These are phyloP conservation scores for Euphydryas editha DNA, from an alignment of 2,888 invertebrate genomes.

Conservation along the genomic window DNA sequence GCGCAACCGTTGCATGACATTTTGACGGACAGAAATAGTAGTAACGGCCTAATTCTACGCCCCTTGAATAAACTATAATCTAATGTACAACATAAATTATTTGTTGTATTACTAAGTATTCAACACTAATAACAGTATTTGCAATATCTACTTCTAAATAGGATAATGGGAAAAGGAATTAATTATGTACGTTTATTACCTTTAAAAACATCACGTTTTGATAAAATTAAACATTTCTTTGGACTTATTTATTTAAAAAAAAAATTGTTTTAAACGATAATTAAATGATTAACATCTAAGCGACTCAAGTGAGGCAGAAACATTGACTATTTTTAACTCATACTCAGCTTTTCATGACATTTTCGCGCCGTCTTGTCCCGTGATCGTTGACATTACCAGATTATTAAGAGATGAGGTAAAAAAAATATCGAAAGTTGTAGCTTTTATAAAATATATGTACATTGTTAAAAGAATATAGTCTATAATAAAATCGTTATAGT, in stretches of 20 bases:
- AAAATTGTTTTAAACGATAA: too few species aligned
- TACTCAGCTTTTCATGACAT: conserved; percentile 15
- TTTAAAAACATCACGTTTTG: too few species aligned
- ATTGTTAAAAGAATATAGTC: neutral
- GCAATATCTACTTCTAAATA: too few species aligned
- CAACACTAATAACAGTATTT: too few species aligned
- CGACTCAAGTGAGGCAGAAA: conserved; percentile 33
- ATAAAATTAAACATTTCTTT: too few species aligned
- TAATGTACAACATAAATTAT: conserved; percentile 18
- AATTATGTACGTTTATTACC: too few species aligned
- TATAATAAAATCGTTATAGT: too few species aligned
- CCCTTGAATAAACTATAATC: conserved; percentile 36
- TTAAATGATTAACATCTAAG: conserved; percentile 16
- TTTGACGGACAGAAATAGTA: conserved; percentile 78
- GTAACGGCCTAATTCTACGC: conserved; percentile 51
- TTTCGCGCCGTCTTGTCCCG: conserved; percentile 14
- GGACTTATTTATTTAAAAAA: too few species aligned
- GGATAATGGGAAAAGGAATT: too few species aligned
- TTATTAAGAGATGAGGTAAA: neutral
- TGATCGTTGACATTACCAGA: neutral
- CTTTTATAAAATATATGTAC: neutral
- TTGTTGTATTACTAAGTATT: neutral
- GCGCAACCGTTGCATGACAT: conserved; percentile 75
- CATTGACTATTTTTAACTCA: conserved; percentile 13
- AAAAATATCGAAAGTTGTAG: neutral